These are phyloP conservation scores for Anorthoa munda DNA, from an alignment of 2,888 invertebrate species.

Conservation along the genomic window DNA sequence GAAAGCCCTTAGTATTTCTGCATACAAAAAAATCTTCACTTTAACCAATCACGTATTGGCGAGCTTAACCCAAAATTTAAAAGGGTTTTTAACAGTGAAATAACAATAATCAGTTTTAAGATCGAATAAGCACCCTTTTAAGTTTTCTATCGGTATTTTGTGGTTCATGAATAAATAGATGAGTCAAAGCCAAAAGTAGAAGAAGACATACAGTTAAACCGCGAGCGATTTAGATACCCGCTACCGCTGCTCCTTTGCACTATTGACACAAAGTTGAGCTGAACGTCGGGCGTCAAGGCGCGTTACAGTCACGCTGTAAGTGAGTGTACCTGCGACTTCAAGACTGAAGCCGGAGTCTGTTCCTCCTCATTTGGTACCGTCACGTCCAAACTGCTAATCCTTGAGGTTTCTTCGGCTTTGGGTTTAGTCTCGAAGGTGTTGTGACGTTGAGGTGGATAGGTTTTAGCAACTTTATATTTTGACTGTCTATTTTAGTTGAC, in stretches of 20 bases:
- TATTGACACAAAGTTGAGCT: conserved; percentile 70
- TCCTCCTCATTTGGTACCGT: conserved; percentile 46
- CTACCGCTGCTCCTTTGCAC: conserved; percentile 42
- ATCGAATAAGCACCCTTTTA: too few species aligned
- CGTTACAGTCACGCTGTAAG: conserved; percentile 79
- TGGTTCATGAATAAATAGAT: too few species aligned
- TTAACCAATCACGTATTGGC: too few species aligned
- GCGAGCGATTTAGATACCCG: conserved; percentile 10
- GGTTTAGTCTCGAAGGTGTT: conserved; percentile 16
- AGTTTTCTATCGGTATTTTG: too few species aligned
- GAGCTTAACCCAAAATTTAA: too few species aligned
- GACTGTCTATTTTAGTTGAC: not conserved
- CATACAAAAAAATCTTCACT: too few species aligned
- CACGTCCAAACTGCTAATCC: conserved; percentile 51
- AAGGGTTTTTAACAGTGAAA: too few species aligned
- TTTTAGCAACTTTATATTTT: not conserved
- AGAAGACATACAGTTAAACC: not conserved
- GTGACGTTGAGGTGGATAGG: not conserved
- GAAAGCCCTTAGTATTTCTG: too few species aligned
- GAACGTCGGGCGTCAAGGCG: conserved; percentile 78
- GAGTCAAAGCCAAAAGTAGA: too few species aligned
- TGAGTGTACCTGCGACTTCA: conserved; percentile 60
- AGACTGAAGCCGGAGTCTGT: conserved; percentile 42
- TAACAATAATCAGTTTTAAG: too few species aligned
- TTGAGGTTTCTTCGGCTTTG: conserved; percentile 36